Percentiles rank a stretch among this genome's conserved stretches.
Evolutionary conservation across 2,888 invertebrate genomes (phyloP).

Genomic region (Poecilus cupreus): DNA sequence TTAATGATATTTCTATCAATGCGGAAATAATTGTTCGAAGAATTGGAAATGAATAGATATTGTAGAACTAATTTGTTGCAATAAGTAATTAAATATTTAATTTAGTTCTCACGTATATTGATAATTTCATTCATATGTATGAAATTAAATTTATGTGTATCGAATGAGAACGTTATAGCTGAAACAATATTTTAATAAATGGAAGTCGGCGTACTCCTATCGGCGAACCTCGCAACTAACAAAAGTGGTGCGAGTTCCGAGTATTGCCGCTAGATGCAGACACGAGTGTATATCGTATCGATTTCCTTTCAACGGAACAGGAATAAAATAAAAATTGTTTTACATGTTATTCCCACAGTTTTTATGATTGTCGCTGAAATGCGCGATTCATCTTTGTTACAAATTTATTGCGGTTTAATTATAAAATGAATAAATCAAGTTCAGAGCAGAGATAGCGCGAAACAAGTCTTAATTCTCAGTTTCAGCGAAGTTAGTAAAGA

Average conservation of each 20-base stretch:
- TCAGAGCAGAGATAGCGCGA: slow-evolving; percentile 1
- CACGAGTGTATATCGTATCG: slow-evolving; percentile 39
- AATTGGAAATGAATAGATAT: no score
- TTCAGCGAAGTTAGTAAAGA: slow-evolving; percentile 42
- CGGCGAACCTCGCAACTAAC: slow-evolving; percentile 33
- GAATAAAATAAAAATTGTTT: background rate
- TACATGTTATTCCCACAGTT: background rate
- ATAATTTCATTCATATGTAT: background rate
- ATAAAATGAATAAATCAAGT: slow-evolving; percentile 43
- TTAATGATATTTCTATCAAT: background rate
- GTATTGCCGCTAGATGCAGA: slow-evolving; percentile 39
- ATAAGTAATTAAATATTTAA: background rate
- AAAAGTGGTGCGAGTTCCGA: background rate
- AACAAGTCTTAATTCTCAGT: slow-evolving; percentile 28
- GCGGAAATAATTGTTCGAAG: background rate
- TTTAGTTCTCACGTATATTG: background rate
- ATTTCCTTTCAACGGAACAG: slow-evolving; percentile 8
- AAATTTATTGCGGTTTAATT: slow-evolving; percentile 20
- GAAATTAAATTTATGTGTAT: background rate
- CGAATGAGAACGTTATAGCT: background rate
- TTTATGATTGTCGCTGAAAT: background rate
- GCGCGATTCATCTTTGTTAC: background rate
- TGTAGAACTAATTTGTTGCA: background rate
- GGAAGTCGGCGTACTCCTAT: background rate
- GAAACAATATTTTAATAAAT: background rate